These are phyloP conservation scores for Lepidostoma basale DNA, from an alignment of 1,140 invertebrate species.

Conservation along the genomic window DNA sequence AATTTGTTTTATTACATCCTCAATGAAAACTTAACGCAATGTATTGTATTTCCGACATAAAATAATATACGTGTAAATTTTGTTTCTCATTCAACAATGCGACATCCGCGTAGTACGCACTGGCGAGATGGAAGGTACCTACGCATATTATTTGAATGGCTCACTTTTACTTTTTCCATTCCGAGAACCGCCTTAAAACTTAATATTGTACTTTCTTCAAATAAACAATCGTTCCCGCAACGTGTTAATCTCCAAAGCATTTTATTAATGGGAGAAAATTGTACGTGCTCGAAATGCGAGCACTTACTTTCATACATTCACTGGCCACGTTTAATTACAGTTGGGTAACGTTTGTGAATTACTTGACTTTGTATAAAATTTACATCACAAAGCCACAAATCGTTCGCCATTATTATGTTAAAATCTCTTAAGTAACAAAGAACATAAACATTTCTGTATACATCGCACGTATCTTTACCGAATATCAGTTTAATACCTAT, in stretches of 20 bases:
- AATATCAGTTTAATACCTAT: too few relatives aligned
- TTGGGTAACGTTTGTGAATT: not conserved
- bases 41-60: too few relatives aligned
- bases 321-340: not conserved
- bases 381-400: constrained; percentile 14
- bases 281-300: constrained; percentile 2
- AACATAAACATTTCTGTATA: too few relatives aligned
- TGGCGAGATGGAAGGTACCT: too few relatives aligned
- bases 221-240: constrained; percentile 14
- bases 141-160: too few relatives aligned
- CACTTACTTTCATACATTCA: not conserved
- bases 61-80: too few relatives aligned
- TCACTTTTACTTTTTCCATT: constrained; percentile 16
- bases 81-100: too few relatives aligned
- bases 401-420: not conserved
- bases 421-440: too few relatives aligned
- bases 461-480: too few relatives aligned
- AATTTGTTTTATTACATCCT: too few relatives aligned
- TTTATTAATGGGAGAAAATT: constrained; percentile 16
- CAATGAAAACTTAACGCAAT: too few relatives aligned
- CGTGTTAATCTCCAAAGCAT: not conserved
- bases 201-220: constrained; percentile 16
- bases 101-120: too few relatives aligned
- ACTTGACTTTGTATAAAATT: constrained; percentile 1
- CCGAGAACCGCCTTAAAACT: not conserved